Evolutionary conservation across 2,113 vertebrate genomes (phyloP).

Genomic region (Gopherus evgoodei): DNA sequence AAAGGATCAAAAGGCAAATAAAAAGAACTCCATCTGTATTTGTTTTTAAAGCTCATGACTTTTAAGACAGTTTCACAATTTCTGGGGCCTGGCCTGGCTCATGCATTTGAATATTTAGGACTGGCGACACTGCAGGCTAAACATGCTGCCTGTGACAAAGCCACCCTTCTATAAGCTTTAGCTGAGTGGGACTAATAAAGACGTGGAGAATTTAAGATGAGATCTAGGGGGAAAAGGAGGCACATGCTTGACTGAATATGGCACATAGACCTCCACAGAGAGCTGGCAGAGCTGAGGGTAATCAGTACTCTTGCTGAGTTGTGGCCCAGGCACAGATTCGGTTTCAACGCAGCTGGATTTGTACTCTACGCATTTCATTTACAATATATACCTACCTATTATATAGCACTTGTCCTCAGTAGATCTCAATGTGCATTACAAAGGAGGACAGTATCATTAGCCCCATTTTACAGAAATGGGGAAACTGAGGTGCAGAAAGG

Average conservation of each 20-base stretch:
- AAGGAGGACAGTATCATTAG: background rate
- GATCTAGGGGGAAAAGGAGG: background rate
- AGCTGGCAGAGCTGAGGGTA: background rate
- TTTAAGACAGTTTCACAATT: background rate
- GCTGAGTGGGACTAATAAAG: background rate
- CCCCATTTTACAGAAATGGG: background rate
- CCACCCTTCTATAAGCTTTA: background rate
- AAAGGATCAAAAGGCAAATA: background rate
- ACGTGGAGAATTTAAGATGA: background rate
- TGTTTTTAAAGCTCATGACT: background rate
- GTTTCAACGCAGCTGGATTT: background rate
- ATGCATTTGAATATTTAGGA: background rate
- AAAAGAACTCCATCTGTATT: background rate
- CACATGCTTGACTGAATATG: background rate
- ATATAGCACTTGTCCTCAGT: background rate
- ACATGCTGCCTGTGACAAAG: background rate
- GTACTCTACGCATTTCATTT: background rate
- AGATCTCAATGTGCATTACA: fast-evolving
- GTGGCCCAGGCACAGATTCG: background rate
- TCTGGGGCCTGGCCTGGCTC: background rate
- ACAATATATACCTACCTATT: background rate
- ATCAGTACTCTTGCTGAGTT: background rate
- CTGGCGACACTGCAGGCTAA: background rate
- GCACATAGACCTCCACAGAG: background rate
- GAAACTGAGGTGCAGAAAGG: fast-evolving